Percentiles rank a stretch among this genome's conserved stretches.
Evolutionary conservation across 2,888 invertebrate species (phyloP).

Genomic region (Pherbina coryleti): DNA sequence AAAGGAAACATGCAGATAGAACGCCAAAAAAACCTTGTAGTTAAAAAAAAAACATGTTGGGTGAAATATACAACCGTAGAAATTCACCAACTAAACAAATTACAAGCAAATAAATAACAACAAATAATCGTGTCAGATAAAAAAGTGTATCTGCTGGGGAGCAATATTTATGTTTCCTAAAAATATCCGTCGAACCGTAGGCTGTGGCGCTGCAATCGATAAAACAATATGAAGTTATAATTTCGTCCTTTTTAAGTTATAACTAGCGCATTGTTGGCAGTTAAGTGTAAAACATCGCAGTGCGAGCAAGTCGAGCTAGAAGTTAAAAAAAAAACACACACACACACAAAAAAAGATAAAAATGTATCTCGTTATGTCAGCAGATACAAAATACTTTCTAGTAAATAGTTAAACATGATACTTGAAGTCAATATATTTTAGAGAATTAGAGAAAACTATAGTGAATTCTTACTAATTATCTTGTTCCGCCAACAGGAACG

Average conservation of each 20-base stretch:
- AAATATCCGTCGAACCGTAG: conserved; percentile 23
- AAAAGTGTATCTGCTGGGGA: conserved; percentile 24
- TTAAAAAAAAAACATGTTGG: neutral
- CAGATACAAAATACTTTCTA: conserved; percentile 58
- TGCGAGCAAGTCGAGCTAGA: conserved; percentile 29
- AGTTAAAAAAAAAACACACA: conserved; percentile 26
- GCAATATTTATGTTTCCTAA: conserved; percentile 28
- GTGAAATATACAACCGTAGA: neutral
- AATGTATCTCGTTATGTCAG: conserved; percentile 63
- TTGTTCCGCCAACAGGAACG: conserved; percentile 69
- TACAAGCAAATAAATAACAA: conserved; percentile 12
- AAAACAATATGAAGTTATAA: conserved; percentile 61
- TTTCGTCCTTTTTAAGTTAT: conserved; percentile 47
- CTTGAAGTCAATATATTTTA: neutral
- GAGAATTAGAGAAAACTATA: neutral
- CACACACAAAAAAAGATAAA: conserved; percentile 38
- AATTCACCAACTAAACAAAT: conserved; percentile 7
- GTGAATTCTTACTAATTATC: neutral
- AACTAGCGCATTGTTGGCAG: conserved; percentile 44
- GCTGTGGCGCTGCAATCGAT: conserved; percentile 58
- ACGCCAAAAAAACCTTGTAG: neutral
- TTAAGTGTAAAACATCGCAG: conserved; percentile 41
- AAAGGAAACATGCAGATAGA: neutral
- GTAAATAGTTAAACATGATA: conserved; percentile 47
- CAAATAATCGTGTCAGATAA: conserved; percentile 30